phyloP scores from a whole-genome alignment of 1,140 invertebrate genomes.

The Trichogramma pretiosum region DNA sequence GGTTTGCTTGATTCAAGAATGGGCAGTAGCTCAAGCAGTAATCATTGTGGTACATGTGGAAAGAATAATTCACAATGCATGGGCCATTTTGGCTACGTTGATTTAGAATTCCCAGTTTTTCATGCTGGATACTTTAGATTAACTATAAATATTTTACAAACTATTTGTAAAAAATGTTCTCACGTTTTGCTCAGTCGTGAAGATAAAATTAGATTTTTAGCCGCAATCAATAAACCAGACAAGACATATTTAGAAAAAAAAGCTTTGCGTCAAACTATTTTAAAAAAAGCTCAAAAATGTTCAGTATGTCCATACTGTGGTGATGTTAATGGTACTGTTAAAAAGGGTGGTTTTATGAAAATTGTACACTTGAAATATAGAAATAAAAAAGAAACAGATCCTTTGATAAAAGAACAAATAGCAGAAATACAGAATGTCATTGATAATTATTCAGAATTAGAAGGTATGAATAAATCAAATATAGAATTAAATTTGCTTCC shows the following conservation, averaged over 20 bases:
- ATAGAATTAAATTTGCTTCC: slow-evolving; percentile 54
- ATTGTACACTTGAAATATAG: slow-evolving; percentile 87
- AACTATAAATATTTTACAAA: slow-evolving; percentile 87
- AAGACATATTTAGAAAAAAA: slow-evolving; percentile 77
- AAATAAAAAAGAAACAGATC: slow-evolving; percentile 62
- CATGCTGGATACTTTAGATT: slow-evolving; percentile 94
- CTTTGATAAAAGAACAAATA: slow-evolving; percentile 51
- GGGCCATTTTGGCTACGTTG: slow-evolving; percentile 96
- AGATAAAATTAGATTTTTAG: slow-evolving; percentile 55
- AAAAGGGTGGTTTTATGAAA: slow-evolving; percentile 84
- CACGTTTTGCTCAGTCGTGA: slow-evolving; percentile 60
- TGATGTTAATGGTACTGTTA: slow-evolving; percentile 75
- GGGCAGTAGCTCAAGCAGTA: slow-evolving; percentile 76
- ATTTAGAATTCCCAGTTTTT: slow-evolving; percentile 92
- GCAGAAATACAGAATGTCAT: slow-evolving; percentile 53
- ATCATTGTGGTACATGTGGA: slow-evolving; percentile 83
- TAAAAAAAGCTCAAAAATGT: slow-evolving; percentile 71
- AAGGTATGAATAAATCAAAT: slow-evolving; percentile 49
- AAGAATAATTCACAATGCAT: slow-evolving; percentile 87
- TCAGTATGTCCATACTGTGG: slow-evolving; percentile 69
- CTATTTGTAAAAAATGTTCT: slow-evolving; percentile 90
- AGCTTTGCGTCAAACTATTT: slow-evolving; percentile 66
- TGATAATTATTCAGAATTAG: slow-evolving; percentile 54
- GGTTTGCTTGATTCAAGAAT: slow-evolving; percentile 83
- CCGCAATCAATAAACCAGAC: slow-evolving; percentile 67